These are phyloP conservation scores for Patagioenas fasciata DNA, from an alignment of 2,113 vertebrate genomes.

Conservation along the genomic window DNA sequence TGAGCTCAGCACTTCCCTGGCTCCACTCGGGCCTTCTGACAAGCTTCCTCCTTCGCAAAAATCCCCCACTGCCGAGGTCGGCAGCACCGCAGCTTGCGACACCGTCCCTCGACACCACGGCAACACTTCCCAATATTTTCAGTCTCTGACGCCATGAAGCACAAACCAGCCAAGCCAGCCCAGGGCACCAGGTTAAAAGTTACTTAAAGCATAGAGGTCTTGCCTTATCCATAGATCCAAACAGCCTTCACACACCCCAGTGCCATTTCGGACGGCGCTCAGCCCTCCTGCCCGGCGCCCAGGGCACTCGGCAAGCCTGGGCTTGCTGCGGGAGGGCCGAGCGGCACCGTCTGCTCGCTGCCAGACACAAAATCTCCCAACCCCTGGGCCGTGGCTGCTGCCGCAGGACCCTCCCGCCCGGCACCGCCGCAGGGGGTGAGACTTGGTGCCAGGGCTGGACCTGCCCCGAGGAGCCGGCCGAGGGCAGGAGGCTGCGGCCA, in stretches of 20 bases:
- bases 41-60: constrained; percentile 1
- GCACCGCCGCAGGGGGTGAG: fast-evolving
- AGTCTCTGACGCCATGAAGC: not conserved
- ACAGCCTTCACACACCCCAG: fast-evolving
- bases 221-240: fast-evolving
- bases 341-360: fast-evolving
- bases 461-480: not conserved
- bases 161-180: not conserved
- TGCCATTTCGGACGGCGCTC: fast-evolving
- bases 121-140: not conserved
- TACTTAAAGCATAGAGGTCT: not conserved
- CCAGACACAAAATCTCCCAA: not conserved
- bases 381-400: fast-evolving
- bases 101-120: fast-evolving
- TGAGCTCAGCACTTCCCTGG: not conserved
- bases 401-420: not conserved
- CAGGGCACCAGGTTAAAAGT: not conserved
- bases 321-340: fast-evolving
- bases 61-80: not conserved
- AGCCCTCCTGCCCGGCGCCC: not conserved
- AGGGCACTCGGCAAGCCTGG: not conserved
- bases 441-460: not conserved
- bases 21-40: not conserved
- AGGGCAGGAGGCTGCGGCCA: not conserved
- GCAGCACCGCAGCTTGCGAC: not conserved